These are phyloP conservation scores for Saccopteryx bilineata DNA, from an alignment of 2,113 vertebrate species.

Conservation along the genomic window DNA sequence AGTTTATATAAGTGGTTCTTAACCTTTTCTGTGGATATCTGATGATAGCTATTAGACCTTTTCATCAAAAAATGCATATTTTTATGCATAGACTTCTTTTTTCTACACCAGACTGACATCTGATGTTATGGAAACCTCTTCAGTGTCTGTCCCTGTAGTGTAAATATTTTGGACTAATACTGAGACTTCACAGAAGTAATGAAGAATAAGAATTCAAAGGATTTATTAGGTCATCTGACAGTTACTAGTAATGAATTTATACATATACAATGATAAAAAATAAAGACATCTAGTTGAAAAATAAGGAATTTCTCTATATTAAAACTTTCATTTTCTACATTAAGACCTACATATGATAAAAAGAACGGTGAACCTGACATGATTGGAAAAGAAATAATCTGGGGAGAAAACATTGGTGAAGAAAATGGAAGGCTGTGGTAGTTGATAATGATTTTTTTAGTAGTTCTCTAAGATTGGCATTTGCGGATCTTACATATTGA, in stretches of 20 bases:
- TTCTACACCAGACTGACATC: neutral
- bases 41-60: constrained; percentile 29
- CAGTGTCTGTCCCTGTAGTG: neutral
- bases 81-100: neutral
- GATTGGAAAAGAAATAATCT: constrained; percentile 38
- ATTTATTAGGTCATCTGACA: constrained; percentile 17
- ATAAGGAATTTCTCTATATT: neutral
- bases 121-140: constrained; percentile 12
- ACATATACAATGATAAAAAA: constrained; percentile 39
- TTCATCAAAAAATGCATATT: neutral
- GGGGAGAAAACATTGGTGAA: neutral
- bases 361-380: constrained; percentile 22
- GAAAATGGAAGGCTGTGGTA: constrained; percentile 9
- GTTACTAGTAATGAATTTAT: neutral
- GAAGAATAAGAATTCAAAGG: constrained; percentile 47
- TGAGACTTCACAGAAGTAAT: constrained; percentile 1
- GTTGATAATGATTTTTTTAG: constrained; percentile 35
- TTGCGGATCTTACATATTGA: constrained; percentile 57
- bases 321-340: neutral
- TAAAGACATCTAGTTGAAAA: constrained; percentile 37
- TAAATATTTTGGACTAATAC: constrained; percentile 34
- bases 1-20: constrained; percentile 26
- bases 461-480: constrained; percentile 7
- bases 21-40: constrained; percentile 33
- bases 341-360: neutral